Base-by-base conservation (phyloP, 2,888 invertebrate genomes). In the Andrena bicolor region DNA sequence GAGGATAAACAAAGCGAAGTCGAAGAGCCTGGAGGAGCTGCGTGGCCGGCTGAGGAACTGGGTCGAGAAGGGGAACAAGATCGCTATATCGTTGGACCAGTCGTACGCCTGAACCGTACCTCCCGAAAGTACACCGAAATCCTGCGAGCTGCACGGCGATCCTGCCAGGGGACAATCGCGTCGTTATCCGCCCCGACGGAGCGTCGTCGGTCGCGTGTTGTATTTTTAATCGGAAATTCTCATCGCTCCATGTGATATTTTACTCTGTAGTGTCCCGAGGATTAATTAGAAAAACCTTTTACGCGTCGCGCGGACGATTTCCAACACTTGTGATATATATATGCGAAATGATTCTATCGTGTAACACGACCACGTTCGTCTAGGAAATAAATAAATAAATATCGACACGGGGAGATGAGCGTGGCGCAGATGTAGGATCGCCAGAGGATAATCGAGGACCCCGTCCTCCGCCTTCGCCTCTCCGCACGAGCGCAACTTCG, bases 1-100 rank as follows among this genome's bases (percentile, higher is more conserved):
- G 93, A 95, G 98, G 91, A 98, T 98, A 93, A 98, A 98, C 93
- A 98, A 98, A 93, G 98, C 98, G 5, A 98, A 98, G 93, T 98
- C 98, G 82, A 97, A 98, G 94, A 98, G 98, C 90, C 94, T 98
- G 86, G 98, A 98, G 90, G 98, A 98, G 91, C 92, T 98, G 76
- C 94, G 98, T 2, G 98, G 98, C 0, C 95, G 97, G 84, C 95
- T 98, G 92, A 97, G 97, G 95, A 97, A 97, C 93, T 97, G 97
- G 96, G 97, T 97, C 49, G 98, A 98, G 75, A 97, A 97, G 85
- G 97, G 97, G 10, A 92, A 96, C 92, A 92, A 96, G 86, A 95
- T 96, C 35, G 96, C 96, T 81, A 95, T 96, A 90, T 95, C 96
- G 51, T 93, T 97, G 82, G 97, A 97, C 93, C 96, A 97, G 88